Base-by-base conservation (phyloP, 2,113 vertebrate genomes). In the Corythaixoides concolor region DNA sequence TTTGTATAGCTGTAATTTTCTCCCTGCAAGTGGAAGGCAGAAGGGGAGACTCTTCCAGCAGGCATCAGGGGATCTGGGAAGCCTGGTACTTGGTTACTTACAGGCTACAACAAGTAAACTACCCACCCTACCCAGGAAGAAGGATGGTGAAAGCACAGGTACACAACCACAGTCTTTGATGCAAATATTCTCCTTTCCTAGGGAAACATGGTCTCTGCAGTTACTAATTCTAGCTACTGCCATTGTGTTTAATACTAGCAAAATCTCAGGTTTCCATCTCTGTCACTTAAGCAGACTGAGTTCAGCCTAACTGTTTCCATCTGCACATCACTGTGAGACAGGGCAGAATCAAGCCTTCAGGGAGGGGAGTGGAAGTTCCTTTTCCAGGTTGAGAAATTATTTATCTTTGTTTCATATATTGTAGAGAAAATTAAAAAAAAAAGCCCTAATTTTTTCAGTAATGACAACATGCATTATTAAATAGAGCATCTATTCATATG, bases 381-480 rank as follows among this genome's bases (percentile, higher is more conserved):
- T 72, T 84, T 84, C 73, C 26, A 75, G 24, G 49, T 1, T 89
- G 60, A 95, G 58, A 93, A 95, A 89, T 92, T 76, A 72, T 93
- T 95, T 94, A 75, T 81, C 35, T 84, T 81, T 87, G 2, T 19
- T 75, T 90, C 64, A 39, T 41, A 28, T 68, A 60, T 28, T 85
- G n/a, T 59, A 84, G 64, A 62, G 17, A 56, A 18, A 93, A 85
- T 37, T 41, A 41, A 43, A 91, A 52, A 56, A 33, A 24, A 5
- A 43, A 90, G 12, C 13, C 12, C 6, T 80, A 85, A 26, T 41
- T 72, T 76, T 75, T 86, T 77, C 43, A 49, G 69, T 75, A 89
- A 78, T 90, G 49, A n/a, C 35, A 80, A 32, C 27, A 91, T 95
- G 22, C 45, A 96, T 93, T 95, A 93, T 96, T 95, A 79, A 96